Evolutionary conservation across 2,113 vertebrate species (phyloP).

Genomic region (Chrysemys picta): DNA sequence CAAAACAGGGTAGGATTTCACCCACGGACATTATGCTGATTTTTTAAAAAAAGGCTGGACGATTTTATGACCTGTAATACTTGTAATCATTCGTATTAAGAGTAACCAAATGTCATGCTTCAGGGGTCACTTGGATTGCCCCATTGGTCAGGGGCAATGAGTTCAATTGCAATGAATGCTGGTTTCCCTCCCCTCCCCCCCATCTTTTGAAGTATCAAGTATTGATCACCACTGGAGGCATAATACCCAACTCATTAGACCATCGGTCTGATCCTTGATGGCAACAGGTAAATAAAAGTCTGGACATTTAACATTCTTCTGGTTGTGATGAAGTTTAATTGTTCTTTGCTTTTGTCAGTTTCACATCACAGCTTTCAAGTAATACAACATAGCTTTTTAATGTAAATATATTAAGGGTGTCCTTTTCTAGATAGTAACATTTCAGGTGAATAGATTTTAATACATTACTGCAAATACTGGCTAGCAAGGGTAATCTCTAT

Average conservation of each 20-base stretch:
- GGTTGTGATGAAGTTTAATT: background rate
- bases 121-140: background rate
- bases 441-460: constrained; percentile 13
- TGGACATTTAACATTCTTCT: background rate
- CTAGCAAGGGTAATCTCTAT: constrained; percentile 4
- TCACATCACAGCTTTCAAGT: background rate
- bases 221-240: background rate
- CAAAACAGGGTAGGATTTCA: background rate
- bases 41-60: background rate
- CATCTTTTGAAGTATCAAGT: background rate
- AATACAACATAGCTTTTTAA: background rate
- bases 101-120: background rate
- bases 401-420: background rate
- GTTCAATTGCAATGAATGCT: background rate
- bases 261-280: background rate
- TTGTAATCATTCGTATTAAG: background rate
- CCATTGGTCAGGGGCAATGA: background rate
- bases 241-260: background rate
- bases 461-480: background rate
- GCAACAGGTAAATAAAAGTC: background rate
- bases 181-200: background rate
- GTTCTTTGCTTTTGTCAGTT: background rate
- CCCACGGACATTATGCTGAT: background rate
- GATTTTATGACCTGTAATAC: background rate
- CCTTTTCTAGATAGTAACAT: background rate